Percentiles rank a stretch among this genome's conserved stretches.
Evolutionary conservation across 2,888 invertebrate species (phyloP).

Genomic region (Orgyia antiqua): DNA sequence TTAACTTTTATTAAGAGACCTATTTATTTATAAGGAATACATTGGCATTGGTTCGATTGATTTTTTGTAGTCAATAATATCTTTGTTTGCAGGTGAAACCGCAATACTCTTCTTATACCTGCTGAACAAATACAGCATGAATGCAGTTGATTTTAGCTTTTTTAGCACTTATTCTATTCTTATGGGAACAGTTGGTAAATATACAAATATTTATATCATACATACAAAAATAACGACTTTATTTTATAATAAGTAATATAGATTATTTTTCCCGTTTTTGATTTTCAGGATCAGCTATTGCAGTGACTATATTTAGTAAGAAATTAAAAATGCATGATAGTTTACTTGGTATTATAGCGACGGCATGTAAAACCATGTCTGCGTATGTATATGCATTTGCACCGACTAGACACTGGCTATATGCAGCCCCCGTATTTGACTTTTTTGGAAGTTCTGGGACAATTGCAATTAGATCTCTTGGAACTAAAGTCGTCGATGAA

Average conservation of each 20-base stretch:
- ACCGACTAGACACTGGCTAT: conserved; percentile 58
- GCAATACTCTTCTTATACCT: conserved; percentile 67
- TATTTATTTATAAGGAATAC: not conserved
- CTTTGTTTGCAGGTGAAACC: conserved; percentile 59
- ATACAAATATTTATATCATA: too few species aligned
- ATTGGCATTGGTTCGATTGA: too few species aligned
- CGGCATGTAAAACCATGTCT: conserved; percentile 56
- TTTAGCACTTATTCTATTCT: conserved; percentile 68
- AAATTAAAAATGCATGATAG: conserved; percentile 64
- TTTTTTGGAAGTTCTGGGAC: conserved; percentile 73
- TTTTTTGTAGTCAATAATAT: not conserved
- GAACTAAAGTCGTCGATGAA: conserved; percentile 73
- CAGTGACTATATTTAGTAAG: conserved; percentile 65
- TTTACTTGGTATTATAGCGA: conserved; percentile 64
- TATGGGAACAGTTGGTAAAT: conserved; percentile 69
- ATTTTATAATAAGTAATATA: too few species aligned
- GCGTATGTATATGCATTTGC: conserved; percentile 64
- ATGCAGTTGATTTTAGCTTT: conserved; percentile 68
- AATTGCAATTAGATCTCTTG: conserved; percentile 74
- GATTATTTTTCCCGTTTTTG: too few species aligned
- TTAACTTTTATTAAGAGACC: not conserved
- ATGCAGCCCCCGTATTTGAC: conserved; percentile 62
- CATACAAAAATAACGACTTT: too few species aligned
- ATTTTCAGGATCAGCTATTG: conserved; percentile 59
- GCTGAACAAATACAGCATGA: conserved; percentile 71